These are phyloP conservation scores for Hippoglossus hippoglossus DNA, from an alignment of 2,797 vertebrate species.

Conservation along the genomic window DNA sequence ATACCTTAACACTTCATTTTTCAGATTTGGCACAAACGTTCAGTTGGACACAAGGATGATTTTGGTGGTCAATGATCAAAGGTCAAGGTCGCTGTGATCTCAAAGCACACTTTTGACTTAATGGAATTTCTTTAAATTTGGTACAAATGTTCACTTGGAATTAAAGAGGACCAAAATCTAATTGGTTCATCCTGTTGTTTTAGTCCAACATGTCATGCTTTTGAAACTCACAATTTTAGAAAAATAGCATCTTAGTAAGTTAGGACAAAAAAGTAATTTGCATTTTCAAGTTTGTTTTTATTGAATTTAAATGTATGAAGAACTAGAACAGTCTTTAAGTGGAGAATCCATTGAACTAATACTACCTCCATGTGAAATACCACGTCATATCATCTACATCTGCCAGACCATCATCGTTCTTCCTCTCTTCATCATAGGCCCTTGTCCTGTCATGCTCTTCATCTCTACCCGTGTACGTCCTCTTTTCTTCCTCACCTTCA, in stretches of 20 bases:
- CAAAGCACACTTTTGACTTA: no score
- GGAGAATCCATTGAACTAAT: constrained; percentile 1
- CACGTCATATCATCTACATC: constrained; percentile 52
- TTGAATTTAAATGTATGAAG: constrained; percentile 35
- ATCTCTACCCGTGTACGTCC: neutral
- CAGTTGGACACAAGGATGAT: no score
- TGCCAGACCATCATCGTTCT: constrained; percentile 7
- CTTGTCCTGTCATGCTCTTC: constrained; percentile 1
- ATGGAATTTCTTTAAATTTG: no score
- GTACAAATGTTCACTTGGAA: no score
- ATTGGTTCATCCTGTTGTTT: no score
- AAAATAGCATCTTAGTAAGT: neutral
- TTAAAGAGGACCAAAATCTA: no score
- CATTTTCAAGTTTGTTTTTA: constrained; percentile 53
- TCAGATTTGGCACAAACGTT: no score
- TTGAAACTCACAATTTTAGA: neutral
- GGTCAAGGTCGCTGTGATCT: no score
- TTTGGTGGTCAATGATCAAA: no score
- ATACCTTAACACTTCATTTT: no score
- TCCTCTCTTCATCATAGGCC: constrained; percentile 22
- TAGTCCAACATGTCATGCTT: neutral
- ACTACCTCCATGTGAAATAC: constrained; percentile 77
- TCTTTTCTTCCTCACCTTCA: constrained; percentile 15
- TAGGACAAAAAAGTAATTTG: constrained; percentile 11
- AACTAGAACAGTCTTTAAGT: constrained; percentile 10